These are phyloP conservation scores for Anguilla megastoma DNA, from an alignment of 2,797 vertebrate genomes.

Conservation along the genomic window DNA sequence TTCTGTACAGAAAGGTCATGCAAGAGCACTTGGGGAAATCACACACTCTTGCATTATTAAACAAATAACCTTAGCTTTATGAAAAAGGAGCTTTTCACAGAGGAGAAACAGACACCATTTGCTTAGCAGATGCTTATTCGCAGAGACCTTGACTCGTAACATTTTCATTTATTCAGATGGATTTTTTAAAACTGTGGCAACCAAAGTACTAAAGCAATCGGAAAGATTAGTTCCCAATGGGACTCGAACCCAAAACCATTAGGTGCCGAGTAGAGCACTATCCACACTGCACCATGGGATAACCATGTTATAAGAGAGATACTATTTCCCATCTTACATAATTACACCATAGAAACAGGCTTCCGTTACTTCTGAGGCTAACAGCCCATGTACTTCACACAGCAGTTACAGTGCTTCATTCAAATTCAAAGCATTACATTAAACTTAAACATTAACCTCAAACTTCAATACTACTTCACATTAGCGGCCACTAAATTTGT, in stretches of 20 bases:
- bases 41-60: constrained; percentile 74
- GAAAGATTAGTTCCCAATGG: no score
- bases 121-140: not conserved
- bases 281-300: no score
- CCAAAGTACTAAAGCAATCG: not conserved
- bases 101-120: not conserved
- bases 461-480: not conserved
- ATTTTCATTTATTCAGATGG: not conserved
- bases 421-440: no score
- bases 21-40: constrained; percentile 59
- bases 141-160: not conserved
- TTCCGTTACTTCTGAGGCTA: no score
- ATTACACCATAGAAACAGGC: no score
- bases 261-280: no score
- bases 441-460: not conserved
- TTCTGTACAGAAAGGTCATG: constrained; percentile 39
- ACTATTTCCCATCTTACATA: no score
- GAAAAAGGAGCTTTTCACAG: not conserved
- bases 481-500: not conserved
- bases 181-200: not conserved
- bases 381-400: no score
- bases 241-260: no score
- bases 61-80: constrained; percentile 55
- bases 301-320: no score
- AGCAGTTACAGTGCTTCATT: no score